Evolutionary conservation across 2,113 vertebrate genomes (phyloP).

Genomic region (Odontophorus gujanensis): DNA sequence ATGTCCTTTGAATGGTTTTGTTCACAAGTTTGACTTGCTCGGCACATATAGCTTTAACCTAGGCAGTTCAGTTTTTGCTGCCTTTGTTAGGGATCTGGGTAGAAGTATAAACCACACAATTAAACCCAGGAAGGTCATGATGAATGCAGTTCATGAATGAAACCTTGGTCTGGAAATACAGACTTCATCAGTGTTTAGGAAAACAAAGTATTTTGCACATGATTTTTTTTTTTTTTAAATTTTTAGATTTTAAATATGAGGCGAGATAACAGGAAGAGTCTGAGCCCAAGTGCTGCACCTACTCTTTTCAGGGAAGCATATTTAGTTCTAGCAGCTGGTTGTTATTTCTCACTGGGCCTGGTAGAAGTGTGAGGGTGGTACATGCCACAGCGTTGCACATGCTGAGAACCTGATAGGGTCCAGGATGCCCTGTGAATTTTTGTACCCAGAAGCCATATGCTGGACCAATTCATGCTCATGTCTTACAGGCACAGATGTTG

Average conservation of each 20-base stretch:
- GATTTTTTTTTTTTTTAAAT: background rate
- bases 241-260: background rate
- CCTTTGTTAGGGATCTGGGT: background rate
- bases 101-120: background rate
- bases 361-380: background rate
- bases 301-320: background rate
- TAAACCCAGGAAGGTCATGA: background rate
- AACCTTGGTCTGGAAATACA: background rate
- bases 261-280: background rate
- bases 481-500: background rate
- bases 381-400: background rate
- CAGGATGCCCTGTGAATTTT: background rate
- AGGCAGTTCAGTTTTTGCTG: background rate
- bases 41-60: background rate
- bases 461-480: background rate
- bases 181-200: background rate
- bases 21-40: background rate
- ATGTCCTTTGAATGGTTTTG: background rate
- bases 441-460: background rate
- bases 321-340: background rate
- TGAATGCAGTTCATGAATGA: background rate
- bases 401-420: background rate
- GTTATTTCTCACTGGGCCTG: background rate
- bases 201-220: background rate
- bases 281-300: background rate